Evolutionary conservation across 2,888 invertebrate genomes (phyloP), one percentile per base, ranked within the genome.

Genomic region (Eupithecia insigniata): DNA sequence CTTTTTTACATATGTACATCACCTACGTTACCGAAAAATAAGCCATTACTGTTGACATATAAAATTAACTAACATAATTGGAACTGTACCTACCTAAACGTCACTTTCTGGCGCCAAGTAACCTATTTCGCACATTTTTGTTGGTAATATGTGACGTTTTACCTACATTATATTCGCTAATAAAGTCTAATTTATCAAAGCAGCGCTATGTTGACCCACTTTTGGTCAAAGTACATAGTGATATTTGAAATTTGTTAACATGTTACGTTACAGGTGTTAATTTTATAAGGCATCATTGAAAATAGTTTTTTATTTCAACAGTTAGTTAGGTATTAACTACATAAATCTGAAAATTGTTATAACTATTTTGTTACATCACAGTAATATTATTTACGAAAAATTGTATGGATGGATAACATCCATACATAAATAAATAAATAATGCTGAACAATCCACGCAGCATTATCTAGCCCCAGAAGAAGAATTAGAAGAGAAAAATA

Each of bases 111-210:
- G 16, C 28, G 60, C 32, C n/a, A 62, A 7, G 32, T 34, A 32
- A 12, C 30, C 18, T 32, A 32, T 34, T 61, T 61, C 61, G 61
- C 18, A 60, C 61, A 10, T 61, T n/a, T n/a, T 62, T 22, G 46
- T 51, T 55, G 8, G n/a, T 62, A 61, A 77, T 82, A 77, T 65
- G 39, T 76, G 72, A 75, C 67, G 61, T 74, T 62, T 55, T 36
- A 66, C 60, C 8, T 65, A 73, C 67, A 26, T 58, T 28, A 12
- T 6, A 36, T 64, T 60, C 67, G 64, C 51, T 69, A 69, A 72
- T 69, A 28, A 32, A 26, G 1, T 67, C 69, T 72, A 72, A 72
- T 72, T 72, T 28, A 62, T 72, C 28, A 55, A 72, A 72, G 39
- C 26, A 58, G 30, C 51, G 68, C 28, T 36, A 18, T 66, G 26